Base-by-base conservation (phyloP, 2,888 invertebrate species). In the Stenurella melanura region DNA sequence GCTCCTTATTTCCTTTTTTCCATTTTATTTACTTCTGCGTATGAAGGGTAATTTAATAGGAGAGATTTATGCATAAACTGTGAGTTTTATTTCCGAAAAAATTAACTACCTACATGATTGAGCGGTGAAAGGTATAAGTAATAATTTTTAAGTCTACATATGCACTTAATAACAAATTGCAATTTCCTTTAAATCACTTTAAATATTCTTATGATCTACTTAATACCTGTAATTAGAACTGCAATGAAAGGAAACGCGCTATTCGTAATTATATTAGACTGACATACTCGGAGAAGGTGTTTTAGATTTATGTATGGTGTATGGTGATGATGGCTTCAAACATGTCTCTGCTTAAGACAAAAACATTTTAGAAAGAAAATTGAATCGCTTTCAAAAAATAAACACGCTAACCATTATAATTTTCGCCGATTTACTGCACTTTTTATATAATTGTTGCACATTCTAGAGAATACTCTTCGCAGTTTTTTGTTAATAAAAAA, bases 131-230 rank as follows among this genome's bases (percentile, higher is more conserved):
- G 50, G 50, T 6, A 50, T 0, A 50, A 50, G n/a, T n/a, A 50
- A n/a, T 7, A 7, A 50, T 50, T 50, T 50, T 50, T 50, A 50
- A 50, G 12, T 15, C 50, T 50, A 50, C 50, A 50, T 42, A 15
- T 26, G 21, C 21, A 26, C 15, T n/a, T 50, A 15, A 50, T 50
- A 50, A 50, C 50, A 50, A 50, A 15, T n/a, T 50, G 42, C 42
- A 50, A 15, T 50, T 50, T 50, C 50, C 50, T n/a, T 15, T 50
- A 12, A n/a, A 50, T 50, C n/a, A 15, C 4, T 50, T 50, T 50
- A 50, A 50, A 50, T 50, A 50, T 50, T 50, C 50, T 50, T 50
- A 50, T 50, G 50, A 50, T n/a, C 50, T 7, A 50, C n/a, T 50
- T 50, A 17, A n/a, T 50, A 50, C 50, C 15, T n/a, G 50, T 50